These are phyloP conservation scores for Genyomyrus donnyi DNA, from an alignment of 2,113 vertebrate genomes.

Conservation along the genomic window DNA sequence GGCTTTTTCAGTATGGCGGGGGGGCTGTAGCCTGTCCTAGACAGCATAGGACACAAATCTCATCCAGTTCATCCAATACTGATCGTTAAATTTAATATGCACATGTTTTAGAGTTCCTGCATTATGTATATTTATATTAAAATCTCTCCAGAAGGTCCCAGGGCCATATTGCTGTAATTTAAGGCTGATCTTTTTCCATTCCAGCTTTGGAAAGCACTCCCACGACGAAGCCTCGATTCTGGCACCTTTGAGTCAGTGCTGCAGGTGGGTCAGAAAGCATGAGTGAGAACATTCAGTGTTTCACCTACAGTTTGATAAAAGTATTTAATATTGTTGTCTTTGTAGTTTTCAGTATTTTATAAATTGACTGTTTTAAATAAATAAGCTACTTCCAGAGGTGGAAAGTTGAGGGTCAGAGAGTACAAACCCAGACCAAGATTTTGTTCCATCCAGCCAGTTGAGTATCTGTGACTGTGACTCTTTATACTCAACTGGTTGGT, in stretches of 20 bases:
- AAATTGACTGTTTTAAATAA: neutral
- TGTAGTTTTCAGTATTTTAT: neutral
- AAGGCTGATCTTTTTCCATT: neutral
- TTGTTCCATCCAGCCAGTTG: too few species aligned
- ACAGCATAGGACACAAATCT: neutral
- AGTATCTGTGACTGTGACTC: too few species aligned
- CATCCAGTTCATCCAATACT: neutral
- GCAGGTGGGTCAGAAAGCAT: slow-evolving; percentile 65
- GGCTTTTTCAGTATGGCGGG: neutral
- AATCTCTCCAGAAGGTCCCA: neutral
- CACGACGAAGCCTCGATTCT: slow-evolving; percentile 93
- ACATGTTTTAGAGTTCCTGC: neutral
- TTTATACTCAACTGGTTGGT: too few species aligned
- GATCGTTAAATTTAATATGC: neutral
- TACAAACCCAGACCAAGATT: too few species aligned
- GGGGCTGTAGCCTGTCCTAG: neutral
- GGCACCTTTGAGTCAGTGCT: slow-evolving; percentile 90
- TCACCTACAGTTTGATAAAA: neutral
- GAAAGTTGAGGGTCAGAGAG: too few species aligned
- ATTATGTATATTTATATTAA: neutral
- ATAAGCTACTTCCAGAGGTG: too few species aligned
- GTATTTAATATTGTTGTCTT: neutral
- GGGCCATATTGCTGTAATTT: neutral
- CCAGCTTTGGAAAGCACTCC: slow-evolving; percentile 91
- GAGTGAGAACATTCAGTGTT: neutral